A percentile compares a stretch with the other conserved stretches of the same genome.
Conservation (phyloP, 2,888 invertebrate species). For the Encarsia formosa region DNA sequence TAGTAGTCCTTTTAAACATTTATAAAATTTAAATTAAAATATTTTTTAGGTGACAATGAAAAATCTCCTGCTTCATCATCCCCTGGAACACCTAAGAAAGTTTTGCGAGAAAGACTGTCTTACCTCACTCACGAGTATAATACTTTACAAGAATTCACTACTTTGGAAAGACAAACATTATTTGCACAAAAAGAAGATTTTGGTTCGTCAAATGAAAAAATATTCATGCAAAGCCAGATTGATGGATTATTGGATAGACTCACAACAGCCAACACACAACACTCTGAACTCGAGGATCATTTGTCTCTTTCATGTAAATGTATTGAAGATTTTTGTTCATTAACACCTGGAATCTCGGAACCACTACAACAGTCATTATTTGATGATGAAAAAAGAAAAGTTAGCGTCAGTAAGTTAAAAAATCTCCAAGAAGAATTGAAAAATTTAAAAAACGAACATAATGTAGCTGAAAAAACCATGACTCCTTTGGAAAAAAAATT, state of each 20-base stretch:
- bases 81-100: constrained; percentile 42
- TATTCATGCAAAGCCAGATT: constrained; percentile 17
- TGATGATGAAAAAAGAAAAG: constrained; percentile 8
- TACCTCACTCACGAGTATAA: constrained; percentile 55
- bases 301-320: constrained; percentile 11
- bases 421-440: constrained; percentile 7
- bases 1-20: no score
- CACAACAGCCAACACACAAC: constrained; percentile 7
- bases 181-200: constrained; percentile 42
- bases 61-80: constrained; percentile 20
- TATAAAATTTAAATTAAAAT: no score
- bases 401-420: constrained; percentile 6
- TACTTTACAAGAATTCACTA: constrained; percentile 58
- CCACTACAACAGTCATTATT: constrained; percentile 12
- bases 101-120: constrained; percentile 49
- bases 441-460: constrained; percentile 12
- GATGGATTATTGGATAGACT: constrained; percentile 11
- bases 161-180: constrained; percentile 58
- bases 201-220: constrained; percentile 13
- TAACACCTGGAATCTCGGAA: constrained; percentile 11
- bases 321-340: constrained; percentile 9
- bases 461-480: constrained; percentile 3
- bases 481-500: constrained; percentile 24
- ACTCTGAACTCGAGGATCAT: constrained; percentile 20
- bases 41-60: constrained; percentile 4